phyloP scores from a whole-genome alignment of 2,797 vertebrate genomes.

The Xyrichtys novacula region DNA sequence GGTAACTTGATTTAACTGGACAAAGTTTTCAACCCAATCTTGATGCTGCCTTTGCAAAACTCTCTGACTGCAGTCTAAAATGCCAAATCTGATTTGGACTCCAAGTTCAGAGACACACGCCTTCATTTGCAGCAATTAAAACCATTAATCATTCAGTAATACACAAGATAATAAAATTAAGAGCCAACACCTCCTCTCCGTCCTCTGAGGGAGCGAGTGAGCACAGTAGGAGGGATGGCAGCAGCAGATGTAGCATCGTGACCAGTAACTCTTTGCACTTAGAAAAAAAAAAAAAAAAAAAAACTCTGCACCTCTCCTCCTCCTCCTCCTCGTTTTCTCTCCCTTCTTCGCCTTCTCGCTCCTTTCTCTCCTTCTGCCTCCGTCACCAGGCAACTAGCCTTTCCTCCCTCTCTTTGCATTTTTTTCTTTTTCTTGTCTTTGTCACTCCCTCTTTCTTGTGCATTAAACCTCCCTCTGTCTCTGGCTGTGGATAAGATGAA shows the following conservation, averaged over 20 bases:
- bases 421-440: slow-evolving; percentile 27
- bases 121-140: slow-evolving; percentile 30
- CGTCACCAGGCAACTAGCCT: slow-evolving; percentile 75
- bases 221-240: slow-evolving; percentile 49
- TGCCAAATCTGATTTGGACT: slow-evolving; percentile 8
- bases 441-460: slow-evolving; percentile 28
- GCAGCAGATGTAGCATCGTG: slow-evolving; percentile 63
- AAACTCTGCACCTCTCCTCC: slow-evolving; percentile 48
- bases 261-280: slow-evolving; percentile 65
- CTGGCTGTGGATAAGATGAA: slow-evolving; percentile 4
- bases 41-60: not conserved
- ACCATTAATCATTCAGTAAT: slow-evolving; percentile 9
- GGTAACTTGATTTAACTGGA: not conserved
- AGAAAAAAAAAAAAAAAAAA: slow-evolving; percentile 59
- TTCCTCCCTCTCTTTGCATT: slow-evolving; percentile 47
- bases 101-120: not conserved
- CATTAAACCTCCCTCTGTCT: slow-evolving; percentile 19
- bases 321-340: slow-evolving; percentile 37
- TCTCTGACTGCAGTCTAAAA: slow-evolving; percentile 1
- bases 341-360: slow-evolving; percentile 48
- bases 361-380: slow-evolving; percentile 47
- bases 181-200: slow-evolving; percentile 20
- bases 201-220: slow-evolving; percentile 12
- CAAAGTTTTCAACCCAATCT: not conserved
- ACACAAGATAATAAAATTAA: not conserved